Percentiles rank a stretch among this genome's conserved stretches.
These are phyloP conservation scores for Psilopsiagon aymara DNA, from an alignment of 2,113 vertebrate genomes.

Conservation along the genomic window DNA sequence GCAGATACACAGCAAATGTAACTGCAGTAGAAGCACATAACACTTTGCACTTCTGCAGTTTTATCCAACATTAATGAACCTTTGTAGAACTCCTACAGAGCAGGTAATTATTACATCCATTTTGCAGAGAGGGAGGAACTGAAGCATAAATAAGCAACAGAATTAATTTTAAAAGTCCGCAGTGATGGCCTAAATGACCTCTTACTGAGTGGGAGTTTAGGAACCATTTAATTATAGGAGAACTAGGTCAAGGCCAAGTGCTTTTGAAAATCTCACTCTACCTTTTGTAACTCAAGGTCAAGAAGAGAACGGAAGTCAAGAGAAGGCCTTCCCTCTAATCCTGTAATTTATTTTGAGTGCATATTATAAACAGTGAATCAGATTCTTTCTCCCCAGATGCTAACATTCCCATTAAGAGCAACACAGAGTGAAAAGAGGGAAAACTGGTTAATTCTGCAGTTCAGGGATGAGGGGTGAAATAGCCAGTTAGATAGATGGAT, in stretches of 20 bases:
- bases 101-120: constrained; percentile 26
- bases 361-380: not conserved
- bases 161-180: constrained; percentile 38
- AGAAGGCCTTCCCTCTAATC: not conserved
- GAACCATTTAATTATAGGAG: constrained; percentile 40
- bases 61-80: constrained; percentile 10
- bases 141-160: constrained; percentile 53
- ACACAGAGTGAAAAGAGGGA: not conserved
- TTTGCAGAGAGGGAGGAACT: constrained; percentile 8
- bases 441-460: not conserved
- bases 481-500: not conserved
- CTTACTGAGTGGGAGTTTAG: constrained; percentile 34
- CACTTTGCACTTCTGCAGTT: not conserved
- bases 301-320: not conserved
- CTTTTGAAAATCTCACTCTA: not conserved
- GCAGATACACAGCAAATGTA: not conserved
- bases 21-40: not conserved
- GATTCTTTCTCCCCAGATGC: not conserved
- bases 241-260: constrained; percentile 47
- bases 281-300: not conserved
- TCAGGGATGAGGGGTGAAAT: not conserved
- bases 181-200: constrained; percentile 29
- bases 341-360: not conserved
- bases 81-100: constrained; percentile 26
- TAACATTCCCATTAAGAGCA: not conserved